phyloP scores from a whole-genome alignment of 2,113 vertebrate genomes.

The Jacana jacana region DNA sequence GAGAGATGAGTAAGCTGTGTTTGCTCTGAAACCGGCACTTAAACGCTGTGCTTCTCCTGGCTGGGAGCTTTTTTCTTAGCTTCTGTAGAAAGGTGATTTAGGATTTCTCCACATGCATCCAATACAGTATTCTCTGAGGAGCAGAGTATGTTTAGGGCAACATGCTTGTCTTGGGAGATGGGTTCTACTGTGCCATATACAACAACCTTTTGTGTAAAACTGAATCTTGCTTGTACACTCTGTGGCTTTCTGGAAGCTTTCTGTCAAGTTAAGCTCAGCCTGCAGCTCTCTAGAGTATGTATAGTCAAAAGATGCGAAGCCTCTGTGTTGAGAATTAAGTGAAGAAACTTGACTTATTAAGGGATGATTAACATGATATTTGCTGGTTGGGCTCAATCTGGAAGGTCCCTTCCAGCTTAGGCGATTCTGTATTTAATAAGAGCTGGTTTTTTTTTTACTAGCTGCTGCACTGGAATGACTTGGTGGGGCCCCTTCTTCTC shows the following conservation, averaged over 20 bases:
- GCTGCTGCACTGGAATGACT: neutral
- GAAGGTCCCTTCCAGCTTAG: no score
- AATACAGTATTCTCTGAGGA: neutral
- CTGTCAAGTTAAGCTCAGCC: neutral
- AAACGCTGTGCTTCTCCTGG: rapidly evolving
- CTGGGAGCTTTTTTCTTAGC: neutral
- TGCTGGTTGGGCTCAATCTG: no score
- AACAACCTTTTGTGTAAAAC: neutral
- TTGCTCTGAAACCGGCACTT: neutral
- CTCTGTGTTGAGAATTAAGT: neutral
- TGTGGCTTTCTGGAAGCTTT: neutral
- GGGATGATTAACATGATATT: rapidly evolving
- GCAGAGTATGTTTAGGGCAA: neutral
- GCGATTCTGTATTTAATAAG: neutral
- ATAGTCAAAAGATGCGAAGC: neutral
- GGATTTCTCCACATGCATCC: neutral
- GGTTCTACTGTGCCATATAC: neutral
- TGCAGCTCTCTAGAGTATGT: rapidly evolving
- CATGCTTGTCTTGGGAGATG: rapidly evolving
- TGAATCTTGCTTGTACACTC: neutral
- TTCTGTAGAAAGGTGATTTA: neutral
- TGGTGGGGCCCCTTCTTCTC: neutral
- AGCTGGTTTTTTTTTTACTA: neutral
- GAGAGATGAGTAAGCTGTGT: neutral
- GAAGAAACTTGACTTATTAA: neutral